A percentile compares a stretch with the other conserved stretches of the same genome.
phyloP scores from a whole-genome alignment of 2,888 invertebrate genomes.

The Oxyscelio sp. region DNA sequence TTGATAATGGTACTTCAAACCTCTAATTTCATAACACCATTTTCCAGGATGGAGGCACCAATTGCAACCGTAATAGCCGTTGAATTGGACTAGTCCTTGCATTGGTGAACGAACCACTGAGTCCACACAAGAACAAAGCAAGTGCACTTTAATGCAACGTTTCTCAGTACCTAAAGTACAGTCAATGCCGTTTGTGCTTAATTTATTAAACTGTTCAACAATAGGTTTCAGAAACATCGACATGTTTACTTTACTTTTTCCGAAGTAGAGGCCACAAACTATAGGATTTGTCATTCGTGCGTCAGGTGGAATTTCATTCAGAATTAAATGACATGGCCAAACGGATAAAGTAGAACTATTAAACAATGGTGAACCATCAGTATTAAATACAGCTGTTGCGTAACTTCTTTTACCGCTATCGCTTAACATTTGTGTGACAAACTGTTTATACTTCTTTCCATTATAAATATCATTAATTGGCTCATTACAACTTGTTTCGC shows the following conservation, averaged over 20 bases:
- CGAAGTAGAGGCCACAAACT: no score
- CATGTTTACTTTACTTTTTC: no score
- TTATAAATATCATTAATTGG: no score
- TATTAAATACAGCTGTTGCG: background rate
- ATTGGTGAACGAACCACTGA: background rate
- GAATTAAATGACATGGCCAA: slow-evolving; percentile 2
- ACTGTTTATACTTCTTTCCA: background rate
- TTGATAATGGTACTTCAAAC: no score
- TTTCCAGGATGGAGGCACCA: no score
- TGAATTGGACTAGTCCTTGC: background rate
- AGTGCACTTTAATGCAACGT: background rate
- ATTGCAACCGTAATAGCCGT: no score
- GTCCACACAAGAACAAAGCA: background rate
- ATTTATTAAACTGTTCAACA: no score
- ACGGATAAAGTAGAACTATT: background rate
- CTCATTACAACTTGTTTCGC: no score
- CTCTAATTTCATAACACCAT: background rate
- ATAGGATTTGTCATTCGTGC: no score
- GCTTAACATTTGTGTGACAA: background rate
- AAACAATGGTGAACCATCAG: slow-evolving; percentile 1
- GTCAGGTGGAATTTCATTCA: background rate
- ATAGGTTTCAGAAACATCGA: no score
- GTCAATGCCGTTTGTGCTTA: no score
- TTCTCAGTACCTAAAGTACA: no score
- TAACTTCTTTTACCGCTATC: background rate